Evolutionary conservation across 1,140 invertebrate species (phyloP).

Genomic region (Drosophila nannoptera): DNA sequence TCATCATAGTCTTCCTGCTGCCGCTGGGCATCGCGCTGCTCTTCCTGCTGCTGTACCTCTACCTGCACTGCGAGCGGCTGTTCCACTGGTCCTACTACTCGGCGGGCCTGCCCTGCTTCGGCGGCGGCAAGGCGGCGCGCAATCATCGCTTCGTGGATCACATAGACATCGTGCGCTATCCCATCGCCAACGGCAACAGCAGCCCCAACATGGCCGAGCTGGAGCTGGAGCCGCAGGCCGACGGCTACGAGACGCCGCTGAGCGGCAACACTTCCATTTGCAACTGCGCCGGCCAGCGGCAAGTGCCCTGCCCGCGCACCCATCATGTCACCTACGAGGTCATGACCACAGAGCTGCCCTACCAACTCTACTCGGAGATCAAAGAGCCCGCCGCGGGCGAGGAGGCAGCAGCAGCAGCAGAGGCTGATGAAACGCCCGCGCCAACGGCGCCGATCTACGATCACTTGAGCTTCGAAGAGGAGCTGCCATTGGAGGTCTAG

Average conservation of each 20-base stretch:
- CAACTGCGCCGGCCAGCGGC: slow-evolving; percentile 55
- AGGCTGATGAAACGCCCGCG: background rate
- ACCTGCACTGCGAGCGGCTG: slow-evolving; percentile 71
- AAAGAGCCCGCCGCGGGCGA: slow-evolving; percentile 40
- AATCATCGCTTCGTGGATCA: slow-evolving; percentile 59
- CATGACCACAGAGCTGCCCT: slow-evolving; percentile 55
- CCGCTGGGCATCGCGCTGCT: slow-evolving; percentile 69
- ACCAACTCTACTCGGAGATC: slow-evolving; percentile 71
- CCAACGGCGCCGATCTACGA: slow-evolving; percentile 62
- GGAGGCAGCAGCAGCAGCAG: slow-evolving; percentile 1
- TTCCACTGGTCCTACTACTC: slow-evolving; percentile 73
- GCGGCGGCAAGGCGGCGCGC: slow-evolving; percentile 31
- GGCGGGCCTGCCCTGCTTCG: slow-evolving; percentile 51
- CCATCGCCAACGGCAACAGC: slow-evolving; percentile 51
- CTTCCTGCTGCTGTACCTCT: slow-evolving; percentile 69
- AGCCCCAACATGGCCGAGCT: slow-evolving; percentile 5
- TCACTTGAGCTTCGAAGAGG: slow-evolving; percentile 51
- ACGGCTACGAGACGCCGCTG: slow-evolving; percentile 72
- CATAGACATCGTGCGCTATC: slow-evolving; percentile 71
- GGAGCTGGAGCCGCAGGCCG: slow-evolving; percentile 36
- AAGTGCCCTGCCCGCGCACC: slow-evolving; percentile 48
- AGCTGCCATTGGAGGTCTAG: slow-evolving; percentile 28
- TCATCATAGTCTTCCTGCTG: slow-evolving; percentile 74
- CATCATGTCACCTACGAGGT: slow-evolving; percentile 72
- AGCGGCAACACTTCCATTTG: slow-evolving; percentile 63